Base-by-base conservation (phyloP, 2,888 invertebrate genomes). In the Cryptus viduatorius region DNA sequence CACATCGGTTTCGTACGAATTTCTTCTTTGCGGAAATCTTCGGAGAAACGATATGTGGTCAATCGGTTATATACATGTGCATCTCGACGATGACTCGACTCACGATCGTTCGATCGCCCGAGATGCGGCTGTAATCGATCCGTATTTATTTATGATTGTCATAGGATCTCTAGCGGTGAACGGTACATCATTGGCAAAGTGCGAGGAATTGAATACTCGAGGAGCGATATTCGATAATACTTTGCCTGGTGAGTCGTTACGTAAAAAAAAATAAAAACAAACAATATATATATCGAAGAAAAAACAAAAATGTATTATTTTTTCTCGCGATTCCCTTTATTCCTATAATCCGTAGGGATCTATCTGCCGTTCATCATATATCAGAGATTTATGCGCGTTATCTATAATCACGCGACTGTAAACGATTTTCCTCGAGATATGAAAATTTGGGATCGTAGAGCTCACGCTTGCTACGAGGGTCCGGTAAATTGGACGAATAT, bases 151-250 rank as follows among this genome's bases (percentile, higher is more conserved):
- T 29, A 71, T 61, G 80, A 78, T 85, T 44, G 81, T 81, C 50
- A 64, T 85, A 16, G 69, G 77, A 76, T 85, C 85, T 4, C n/a
- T 85, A 4, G n/a, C 46, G n/a, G 31, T 83, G 10, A 81, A 83
- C 68, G 83, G 73, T 10, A 81, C 61, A 14, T 53, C 80, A 8
- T 59, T 85, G 50, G 81, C 78, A 37, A 78, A 24, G 8, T 85
- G 85, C 71, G 65, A 71, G 2, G 83, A 83, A 44, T 75, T 85
- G 4, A 85, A 83, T 19, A 59, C 64, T 37, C 64, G 50, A 31
- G 80, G 78, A 10, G 73, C 83, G 12, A 65, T 83, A 75, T 85
- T 85, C 48, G 85, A 85, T 64, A 85, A 85, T 10, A 85, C 78
- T 1, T 44, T 85, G 14, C 85, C 85, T 0, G 85, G 85, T 83